Base-by-base conservation (phyloP, 2,888 invertebrate species). In the Scrobipalpa costella region DNA sequence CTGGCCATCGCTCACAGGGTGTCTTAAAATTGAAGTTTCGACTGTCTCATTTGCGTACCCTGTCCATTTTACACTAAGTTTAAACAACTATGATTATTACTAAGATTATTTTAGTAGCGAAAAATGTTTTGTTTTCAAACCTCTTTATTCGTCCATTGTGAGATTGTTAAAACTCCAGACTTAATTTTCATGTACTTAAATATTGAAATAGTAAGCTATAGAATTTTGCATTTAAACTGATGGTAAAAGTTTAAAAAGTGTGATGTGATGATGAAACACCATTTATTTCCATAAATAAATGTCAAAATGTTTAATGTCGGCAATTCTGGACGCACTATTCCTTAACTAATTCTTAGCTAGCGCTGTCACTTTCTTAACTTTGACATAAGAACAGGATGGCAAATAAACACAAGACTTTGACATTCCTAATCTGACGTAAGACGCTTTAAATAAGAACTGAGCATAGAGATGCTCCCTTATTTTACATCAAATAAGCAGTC, bases 141-240 rank as follows among this genome's bases (percentile, higher is more conserved):
- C 27, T 38, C 66, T 77, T 74, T 70, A 81, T 84, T 85, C 88
- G 87, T 90, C 86, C 88, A 85, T 73, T 74, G 73, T 81, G 85
- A 86, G 85, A 88, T 88, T n/a, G n/a, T 88, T 75, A 79, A 74
- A 77, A 75, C 70, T 72, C 75, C 74, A 72, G 79, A 86, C 86
- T 86, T 84, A 87, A 75, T n/a, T 79, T 80, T 79, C 67, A 83
- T 86, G 90, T 90, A 90, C 90, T 90, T 90, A 90, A 90, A 85
- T 82, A 83, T 83, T 81, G 83, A 71, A 75, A 73, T 75, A 74
- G 67, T 82, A 84, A 86, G 83, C 76, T 84, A 83, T 73, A 76
- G 77, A 76, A 68, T 79, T 68, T 79, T 80, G 84, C 83, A 86
- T 86, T 86, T 85, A 80, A 79, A 71, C 74, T 77, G 78, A 78